Conservation (phyloP, 2,888 invertebrate genomes). For the Palloptera scutellata region DNA sequence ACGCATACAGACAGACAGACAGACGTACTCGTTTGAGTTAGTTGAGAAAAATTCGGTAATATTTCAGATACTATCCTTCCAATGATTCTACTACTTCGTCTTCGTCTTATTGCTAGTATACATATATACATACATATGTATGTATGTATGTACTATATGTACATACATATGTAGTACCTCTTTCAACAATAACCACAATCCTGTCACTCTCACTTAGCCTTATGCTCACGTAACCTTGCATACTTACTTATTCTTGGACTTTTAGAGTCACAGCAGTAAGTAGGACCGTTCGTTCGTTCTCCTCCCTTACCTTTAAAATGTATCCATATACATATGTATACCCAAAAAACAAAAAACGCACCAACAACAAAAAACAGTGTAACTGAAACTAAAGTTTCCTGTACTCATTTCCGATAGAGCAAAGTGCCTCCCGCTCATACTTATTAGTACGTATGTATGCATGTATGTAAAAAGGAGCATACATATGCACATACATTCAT, state of each 20-base stretch:
- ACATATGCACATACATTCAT: neutral
- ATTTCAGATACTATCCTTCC: neutral
- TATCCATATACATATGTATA: neutral
- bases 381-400: slow-evolving; percentile 59
- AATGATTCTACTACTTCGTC: neutral
- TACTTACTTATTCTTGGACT: neutral
- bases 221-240: neutral
- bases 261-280: neutral
- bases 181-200: slow-evolving; percentile 45
- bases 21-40: neutral
- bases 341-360: neutral
- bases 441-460: neutral
- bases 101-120: neutral
- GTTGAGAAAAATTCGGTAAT: no score
- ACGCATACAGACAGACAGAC: neutral
- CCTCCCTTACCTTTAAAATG: neutral
- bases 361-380: slow-evolving; percentile 16
- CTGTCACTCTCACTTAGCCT: slow-evolving; percentile 44
- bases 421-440: slow-evolving; percentile 14
- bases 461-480: neutral
- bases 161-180: slow-evolving; percentile 19
- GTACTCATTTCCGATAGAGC: slow-evolving; percentile 52
- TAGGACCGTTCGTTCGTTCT: no score
- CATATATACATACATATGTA: no score
- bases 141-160: no score